Base-by-base conservation (phyloP, 1,140 invertebrate genomes). In the Meloidogyne exigua region DNA sequence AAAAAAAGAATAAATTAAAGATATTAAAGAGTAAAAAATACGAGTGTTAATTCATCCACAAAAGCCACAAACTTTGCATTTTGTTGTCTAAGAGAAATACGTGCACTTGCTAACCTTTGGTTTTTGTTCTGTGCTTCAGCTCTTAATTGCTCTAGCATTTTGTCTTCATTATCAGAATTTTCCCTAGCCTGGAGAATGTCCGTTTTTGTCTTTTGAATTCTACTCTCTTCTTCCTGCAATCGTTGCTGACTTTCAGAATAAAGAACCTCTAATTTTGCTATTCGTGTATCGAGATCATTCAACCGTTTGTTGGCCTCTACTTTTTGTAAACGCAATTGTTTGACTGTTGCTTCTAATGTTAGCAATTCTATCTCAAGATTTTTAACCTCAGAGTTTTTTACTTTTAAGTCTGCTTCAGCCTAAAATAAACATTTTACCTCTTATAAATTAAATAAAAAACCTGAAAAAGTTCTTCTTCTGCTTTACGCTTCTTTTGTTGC, bases 241-340 rank as follows among this genome's bases (percentile, higher is more conserved):
- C 81, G 44, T 13, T 76, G 32, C 18, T 49, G 13, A 15, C 57
- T 44, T 36, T 82, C 81, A 49, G 57, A 66, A 42, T 71, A 75
- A 11, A 42, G n/a, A 18, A 25, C 94, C 92, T 97, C 95, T 81
- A 92, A 90, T 3, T 39, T 57, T 18, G 26, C 57, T 18, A 84
- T 79, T 4, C 64, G 72, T n/a, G 78, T 69, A 88, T 95, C 94
- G 57, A 98, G 90, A 88, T 98, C 95, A 88, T 95, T 94, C 77
- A 99, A 90, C 87, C 95, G 90, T 89, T 96, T 96, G 88, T 95
- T 73, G 0, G 96, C 96, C 89, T 97, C 95, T 69, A 93, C 93
- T 89, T 94, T 94, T 90, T 99, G 96, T 88, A 93, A 94, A 89
- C 97, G 95, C 82, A 99, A 90, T 88, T 99, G 96, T 88, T 95